Percentiles rank a stretch among this genome's conserved stretches.
These are phyloP conservation scores for Castor canadensis DNA, from an alignment of 2,113 vertebrate genomes.

Conservation along the genomic window DNA sequence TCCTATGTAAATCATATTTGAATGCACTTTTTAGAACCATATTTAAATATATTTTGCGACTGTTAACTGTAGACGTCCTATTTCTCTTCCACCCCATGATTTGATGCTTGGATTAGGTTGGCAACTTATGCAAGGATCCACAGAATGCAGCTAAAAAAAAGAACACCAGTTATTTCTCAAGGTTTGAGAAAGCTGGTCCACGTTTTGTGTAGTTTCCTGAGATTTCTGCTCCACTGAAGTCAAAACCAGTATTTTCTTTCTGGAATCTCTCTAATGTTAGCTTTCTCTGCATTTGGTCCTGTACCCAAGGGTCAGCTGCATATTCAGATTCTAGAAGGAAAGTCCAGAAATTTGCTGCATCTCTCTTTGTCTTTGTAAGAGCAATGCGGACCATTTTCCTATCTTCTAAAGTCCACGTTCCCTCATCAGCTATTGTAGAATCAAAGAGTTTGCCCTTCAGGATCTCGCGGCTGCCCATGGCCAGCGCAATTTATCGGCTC, in stretches of 20 bases:
- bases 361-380: conserved; percentile 95
- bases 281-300: conserved; percentile 99
- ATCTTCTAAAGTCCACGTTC: conserved; percentile 98
- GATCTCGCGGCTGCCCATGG: conserved; percentile 88
- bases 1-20: conserved; percentile 59
- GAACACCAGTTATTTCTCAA: conserved; percentile 84
- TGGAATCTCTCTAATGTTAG: conserved; percentile 98
- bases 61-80: conserved; percentile 58
- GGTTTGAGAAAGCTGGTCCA: conserved; percentile 95
- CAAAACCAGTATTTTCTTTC: conserved; percentile 98
- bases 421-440: conserved; percentile 94
- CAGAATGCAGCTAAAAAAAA: background rate
- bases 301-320: conserved; percentile 94
- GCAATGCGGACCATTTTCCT: conserved; percentile 94
- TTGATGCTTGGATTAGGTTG: conserved; percentile 19
- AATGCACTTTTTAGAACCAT: conserved; percentile 61
- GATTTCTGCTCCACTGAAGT: conserved; percentile 98
- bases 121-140: conserved; percentile 63
- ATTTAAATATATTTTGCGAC: conserved; percentile 56
- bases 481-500: conserved; percentile 89
- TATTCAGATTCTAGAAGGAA: conserved; percentile 95
- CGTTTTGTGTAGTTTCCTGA: conserved; percentile 97
- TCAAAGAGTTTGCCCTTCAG: conserved; percentile 96
- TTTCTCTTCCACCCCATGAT: conserved; percentile 55
- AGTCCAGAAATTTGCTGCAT: conserved; percentile 96